Evolutionary conservation across 2,113 vertebrate species (phyloP), one percentile per base, ranked within the genome.

Genomic region (Phainopepla nitens): DNA sequence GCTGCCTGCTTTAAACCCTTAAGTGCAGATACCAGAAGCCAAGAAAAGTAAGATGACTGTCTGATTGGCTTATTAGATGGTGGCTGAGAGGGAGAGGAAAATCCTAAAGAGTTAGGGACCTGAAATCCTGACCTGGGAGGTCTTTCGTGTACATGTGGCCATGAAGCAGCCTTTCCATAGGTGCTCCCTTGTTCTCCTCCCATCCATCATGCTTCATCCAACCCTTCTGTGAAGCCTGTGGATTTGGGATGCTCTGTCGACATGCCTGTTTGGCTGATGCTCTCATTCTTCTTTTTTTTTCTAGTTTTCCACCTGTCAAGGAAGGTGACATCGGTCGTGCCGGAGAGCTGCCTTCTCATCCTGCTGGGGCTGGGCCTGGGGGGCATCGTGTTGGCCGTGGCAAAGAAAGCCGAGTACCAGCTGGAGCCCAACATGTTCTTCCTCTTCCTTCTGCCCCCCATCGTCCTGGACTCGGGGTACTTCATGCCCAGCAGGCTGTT

Each of bases 401-500:
- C 98, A 23, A 98, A 99, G 97, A 99, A 98, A 98, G 98, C 99
- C 2, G 98, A 99, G 87, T 99, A 99, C 94, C 99, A 99, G 97
- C 98, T 99, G 47, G 99, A 99, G 85, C 99, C 99, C 27, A 98
- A 98, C 94, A 99, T 99, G 94, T 99, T 99, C 98, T 99, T 99
- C 98, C 99, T 99, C 93, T 99, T 99, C 97, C 98, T 99, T 71
- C 97, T 99, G 90, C 99, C 99, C 17, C 99, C 99, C 85, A 99
- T 99, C 1, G 99, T 99, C 83, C 98, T 99, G 0, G 99, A 99
- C 81, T 99, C 99, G 0, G 99, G 99, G 5, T 99, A 99, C 97
- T 99, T 99, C 97, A 99, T 99, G 99, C 99, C 99, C 20, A 98
- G 99, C 41, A 97, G 99, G 5, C 98, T 99, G 45, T 99, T 99